These are phyloP conservation scores for Apodemia mormo DNA, from an alignment of 2,888 invertebrate genomes.

Conservation along the genomic window DNA sequence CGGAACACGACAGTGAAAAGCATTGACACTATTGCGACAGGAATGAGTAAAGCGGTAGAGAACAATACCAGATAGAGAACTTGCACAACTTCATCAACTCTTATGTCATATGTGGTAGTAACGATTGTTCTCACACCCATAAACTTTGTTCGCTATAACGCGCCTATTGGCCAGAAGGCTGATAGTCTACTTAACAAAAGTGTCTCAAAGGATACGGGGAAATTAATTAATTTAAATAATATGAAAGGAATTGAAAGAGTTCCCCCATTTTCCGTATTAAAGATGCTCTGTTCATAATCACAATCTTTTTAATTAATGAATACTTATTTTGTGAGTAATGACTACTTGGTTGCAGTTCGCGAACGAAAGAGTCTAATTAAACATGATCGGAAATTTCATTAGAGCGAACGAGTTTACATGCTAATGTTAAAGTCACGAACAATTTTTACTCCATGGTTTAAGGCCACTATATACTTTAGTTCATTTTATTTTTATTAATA, in stretches of 20 bases:
- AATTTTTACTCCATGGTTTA: constrained; percentile 19
- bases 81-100: too few species aligned
- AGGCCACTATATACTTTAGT: constrained; percentile 21
- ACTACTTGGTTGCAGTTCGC: constrained; percentile 39
- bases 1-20: too few species aligned
- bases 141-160: too few species aligned
- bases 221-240: background rate
- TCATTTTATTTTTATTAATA: background rate
- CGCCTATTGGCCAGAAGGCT: too few species aligned
- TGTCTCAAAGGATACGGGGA: too few species aligned
- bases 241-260: background rate
- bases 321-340: constrained; percentile 20
- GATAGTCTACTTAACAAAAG: too few species aligned
- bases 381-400: constrained; percentile 44
- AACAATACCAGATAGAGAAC: too few species aligned
- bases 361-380: constrained; percentile 45
- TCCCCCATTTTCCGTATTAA: background rate
- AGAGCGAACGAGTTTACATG: constrained; percentile 39
- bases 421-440: constrained; percentile 40
- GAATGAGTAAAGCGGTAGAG: too few species aligned
- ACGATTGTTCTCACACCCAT: too few species aligned
- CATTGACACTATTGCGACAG: too few species aligned
- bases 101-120: too few species aligned
- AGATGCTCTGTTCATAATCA: background rate
- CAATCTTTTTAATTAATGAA: constrained; percentile 1